These are phyloP conservation scores for Nothoprocta pentlandii DNA, from an alignment of 2,113 vertebrate genomes.

Conservation along the genomic window DNA sequence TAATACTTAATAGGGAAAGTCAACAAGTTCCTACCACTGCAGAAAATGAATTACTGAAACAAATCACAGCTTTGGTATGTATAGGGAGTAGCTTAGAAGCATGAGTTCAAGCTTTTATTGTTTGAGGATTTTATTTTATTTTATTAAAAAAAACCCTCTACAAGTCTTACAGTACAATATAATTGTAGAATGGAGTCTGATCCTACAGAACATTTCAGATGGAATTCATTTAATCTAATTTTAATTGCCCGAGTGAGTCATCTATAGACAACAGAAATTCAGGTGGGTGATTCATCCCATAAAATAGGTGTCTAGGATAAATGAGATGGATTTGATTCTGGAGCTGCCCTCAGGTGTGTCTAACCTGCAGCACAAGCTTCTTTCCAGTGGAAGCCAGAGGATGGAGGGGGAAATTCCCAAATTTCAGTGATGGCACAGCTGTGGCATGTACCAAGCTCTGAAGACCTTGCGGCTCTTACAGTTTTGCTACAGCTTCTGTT, in stretches of 20 bases:
- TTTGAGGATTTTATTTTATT: not conserved
- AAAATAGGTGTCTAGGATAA: not conserved
- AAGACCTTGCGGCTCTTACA: not conserved
- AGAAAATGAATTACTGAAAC: conserved; percentile 48
- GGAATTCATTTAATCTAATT: conserved; percentile 22
- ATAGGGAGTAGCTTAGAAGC: conserved; percentile 1
- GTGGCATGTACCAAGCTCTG: too few species aligned
- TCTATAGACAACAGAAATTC: not conserved
- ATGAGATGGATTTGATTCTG: not conserved
- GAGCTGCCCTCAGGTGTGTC: not conserved
- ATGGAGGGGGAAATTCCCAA: not conserved
- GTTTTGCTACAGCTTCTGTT: not conserved
- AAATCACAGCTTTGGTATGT: conserved; percentile 23
- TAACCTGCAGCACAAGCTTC: not conserved
- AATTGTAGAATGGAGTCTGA: conserved; percentile 29
- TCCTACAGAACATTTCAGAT: conserved; percentile 11
- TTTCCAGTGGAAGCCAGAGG: not conserved
- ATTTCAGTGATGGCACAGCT: not conserved
- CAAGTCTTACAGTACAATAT: conserved; percentile 22
- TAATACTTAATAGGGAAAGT: conserved; percentile 54
- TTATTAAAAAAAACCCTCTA: not conserved
- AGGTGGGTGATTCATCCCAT: not conserved
- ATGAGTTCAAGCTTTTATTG: not conserved
- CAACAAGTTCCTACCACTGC: conserved; percentile 15
- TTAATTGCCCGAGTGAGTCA: conserved; percentile 46